A percentile compares a stretch with the other conserved stretches of the same genome.
Evolutionary conservation across 1,140 invertebrate species (phyloP).

Genomic region (Acyrthosiphon pisum): DNA sequence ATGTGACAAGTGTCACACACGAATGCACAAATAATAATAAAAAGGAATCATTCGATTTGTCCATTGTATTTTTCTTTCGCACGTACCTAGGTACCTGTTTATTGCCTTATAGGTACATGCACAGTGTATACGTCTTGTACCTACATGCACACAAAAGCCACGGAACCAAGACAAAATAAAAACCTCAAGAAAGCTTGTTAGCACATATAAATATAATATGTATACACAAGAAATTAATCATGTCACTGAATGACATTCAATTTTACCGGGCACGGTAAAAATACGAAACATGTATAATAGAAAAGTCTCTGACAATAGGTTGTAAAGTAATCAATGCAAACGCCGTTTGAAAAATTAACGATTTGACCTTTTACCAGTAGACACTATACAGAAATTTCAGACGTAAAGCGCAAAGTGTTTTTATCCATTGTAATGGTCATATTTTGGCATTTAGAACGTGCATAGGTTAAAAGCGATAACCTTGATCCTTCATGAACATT

Average conservation of each 20-base stretch:
- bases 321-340: slow-evolving; percentile 31
- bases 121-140: too few species aligned
- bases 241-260: slow-evolving; percentile 44
- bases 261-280: not conserved
- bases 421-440: slow-evolving; percentile 37
- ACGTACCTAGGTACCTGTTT: not conserved
- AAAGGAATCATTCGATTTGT: not conserved
- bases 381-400: not conserved
- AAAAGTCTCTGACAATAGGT: slow-evolving; percentile 6
- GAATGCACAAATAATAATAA: not conserved
- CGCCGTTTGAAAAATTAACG: slow-evolving; percentile 55
- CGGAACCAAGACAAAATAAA: not conserved
- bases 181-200: not conserved
- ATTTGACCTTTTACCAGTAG: slow-evolving; percentile 40
- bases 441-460: slow-evolving; percentile 54
- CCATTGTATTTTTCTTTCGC: not conserved
- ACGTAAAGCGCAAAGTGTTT: not conserved
- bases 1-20: not conserved
- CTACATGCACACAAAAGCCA: too few species aligned
- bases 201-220: not conserved
- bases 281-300: not conserved
- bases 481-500: not conserved
- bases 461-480: slow-evolving; percentile 10
- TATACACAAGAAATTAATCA: slow-evolving; percentile 26
- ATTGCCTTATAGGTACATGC: not conserved